Evolutionary conservation across 2,113 vertebrate genomes (phyloP), one percentile per base, ranked within the genome.

Genomic region (Nerophis ophidion): DNA sequence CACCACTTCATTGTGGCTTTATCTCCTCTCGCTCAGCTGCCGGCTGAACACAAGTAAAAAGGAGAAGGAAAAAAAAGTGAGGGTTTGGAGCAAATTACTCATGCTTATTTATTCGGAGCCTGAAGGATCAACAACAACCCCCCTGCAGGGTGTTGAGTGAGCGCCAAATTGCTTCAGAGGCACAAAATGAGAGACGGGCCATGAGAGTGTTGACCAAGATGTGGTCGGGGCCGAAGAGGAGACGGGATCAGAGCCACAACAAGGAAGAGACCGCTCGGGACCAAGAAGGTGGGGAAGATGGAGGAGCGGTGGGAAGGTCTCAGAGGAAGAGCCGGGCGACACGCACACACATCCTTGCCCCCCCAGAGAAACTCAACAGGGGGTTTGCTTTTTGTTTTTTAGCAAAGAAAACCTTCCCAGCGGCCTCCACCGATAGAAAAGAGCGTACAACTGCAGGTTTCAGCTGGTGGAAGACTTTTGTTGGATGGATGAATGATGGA

Each of bases 41-140:
- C 55, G 65, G 48, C n/a, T 56, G 53, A 71, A 65, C 66, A 69
- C 19, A 56, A 55, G 57, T 26, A 26, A 26, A 26, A 7, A 8
- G 19, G 26, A 36, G 33, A 56, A 63, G 65, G 58, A 72, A n/a
- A 57, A 57, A 44, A 50, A 66, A 61, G 62, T 69, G 74, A 66
- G 71, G 76, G 72, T 78, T 78, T 16, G 34, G 64, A 75, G 75
- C 51, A 84, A 85, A 87, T 85, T 87, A 87, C 66, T 72, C 75
- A 80, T 71, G 81, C 76, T 85, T 87, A 85, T 83, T 87, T 83
- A 85, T 87, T 85, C 85, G 75, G 72, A 70, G 70, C 65, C 63
- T 75, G 70, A 46, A 58, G 62, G 62, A 77, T 50, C 61, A 62
- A 59, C 68, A 64, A 26, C 59, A 26, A 6, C 49, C 6, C 64